These are phyloP conservation scores for Phrynosoma blainvillii DNA, from an alignment of 2,113 vertebrate species.

Conservation along the genomic window DNA sequence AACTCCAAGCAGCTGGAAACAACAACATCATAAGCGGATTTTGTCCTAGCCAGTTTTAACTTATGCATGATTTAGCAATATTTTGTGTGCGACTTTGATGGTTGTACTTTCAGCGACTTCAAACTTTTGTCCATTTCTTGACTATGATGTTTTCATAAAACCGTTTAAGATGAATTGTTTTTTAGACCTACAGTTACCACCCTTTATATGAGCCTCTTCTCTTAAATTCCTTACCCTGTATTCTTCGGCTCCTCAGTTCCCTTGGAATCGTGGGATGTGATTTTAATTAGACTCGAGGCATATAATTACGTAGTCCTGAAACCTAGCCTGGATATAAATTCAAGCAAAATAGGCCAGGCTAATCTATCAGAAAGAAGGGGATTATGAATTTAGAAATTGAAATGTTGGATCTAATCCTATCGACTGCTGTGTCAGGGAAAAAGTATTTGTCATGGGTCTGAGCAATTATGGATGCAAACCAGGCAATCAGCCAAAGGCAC, in stretches of 20 bases:
- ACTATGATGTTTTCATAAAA: neutral
- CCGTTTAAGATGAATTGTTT: neutral
- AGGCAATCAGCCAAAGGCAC: neutral
- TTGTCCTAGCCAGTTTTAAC: constrained; percentile 56
- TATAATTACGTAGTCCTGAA: neutral
- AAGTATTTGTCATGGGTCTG: neutral
- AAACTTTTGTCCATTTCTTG: constrained; percentile 14
- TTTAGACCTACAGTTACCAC: neutral
- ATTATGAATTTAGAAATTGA: neutral
- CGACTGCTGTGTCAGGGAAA: neutral
- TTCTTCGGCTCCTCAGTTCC: neutral
- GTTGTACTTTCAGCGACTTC: constrained; percentile 2
- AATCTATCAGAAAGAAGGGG: neutral
- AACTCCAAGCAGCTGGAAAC: constrained; percentile 63
- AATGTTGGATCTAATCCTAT: neutral
- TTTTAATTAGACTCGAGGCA: no score
- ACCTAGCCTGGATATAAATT: neutral
- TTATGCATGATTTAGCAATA: constrained; percentile 64
- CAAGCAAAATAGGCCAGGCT: neutral
- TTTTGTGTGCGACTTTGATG: constrained; percentile 43
- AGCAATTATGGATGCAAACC: neutral
- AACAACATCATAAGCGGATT: constrained; percentile 41
- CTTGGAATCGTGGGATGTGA: neutral
- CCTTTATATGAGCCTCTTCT: neutral
- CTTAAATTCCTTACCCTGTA: neutral